Percentiles rank a stretch among this genome's conserved stretches.
phyloP scores from a whole-genome alignment of 2,888 invertebrate genomes.

The Hermaeophaga mercurialis region DNA sequence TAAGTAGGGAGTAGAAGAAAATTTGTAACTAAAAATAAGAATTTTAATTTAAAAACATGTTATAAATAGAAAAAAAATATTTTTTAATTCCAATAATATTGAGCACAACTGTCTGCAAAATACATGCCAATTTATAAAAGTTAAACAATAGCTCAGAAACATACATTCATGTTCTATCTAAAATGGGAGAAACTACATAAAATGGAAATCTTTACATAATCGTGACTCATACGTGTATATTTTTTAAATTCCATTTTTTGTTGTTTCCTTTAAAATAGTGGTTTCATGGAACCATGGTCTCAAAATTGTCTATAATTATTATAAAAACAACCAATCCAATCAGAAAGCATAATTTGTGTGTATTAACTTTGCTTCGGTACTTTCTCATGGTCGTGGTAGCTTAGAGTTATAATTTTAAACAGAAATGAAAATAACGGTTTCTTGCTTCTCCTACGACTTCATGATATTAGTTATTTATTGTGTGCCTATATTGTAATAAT shows the following conservation, averaged over 20 bases:
- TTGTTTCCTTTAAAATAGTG: not conserved
- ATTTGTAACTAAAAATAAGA: too few relatives aligned
- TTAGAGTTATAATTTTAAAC: slow-evolving; percentile 15
- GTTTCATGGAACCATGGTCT: slow-evolving; percentile 13
- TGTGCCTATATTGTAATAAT: slow-evolving; percentile 2
- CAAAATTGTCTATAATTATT: slow-evolving; percentile 8
- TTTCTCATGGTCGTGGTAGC: slow-evolving; percentile 17
- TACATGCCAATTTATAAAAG: too few relatives aligned
- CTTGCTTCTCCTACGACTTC: slow-evolving; percentile 4
- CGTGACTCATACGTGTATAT: too few relatives aligned
- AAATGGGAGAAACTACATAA: too few relatives aligned
- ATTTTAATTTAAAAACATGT: too few relatives aligned
- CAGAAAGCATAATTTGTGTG: slow-evolving; percentile 8
- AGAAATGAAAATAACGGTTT: slow-evolving; percentile 13
- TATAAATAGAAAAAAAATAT: too few relatives aligned
- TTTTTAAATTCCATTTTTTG: not conserved
- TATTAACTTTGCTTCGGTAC: slow-evolving; percentile 6
- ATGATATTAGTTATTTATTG: slow-evolving; percentile 6
- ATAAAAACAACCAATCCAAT: slow-evolving; percentile 10
- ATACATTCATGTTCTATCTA: too few relatives aligned
- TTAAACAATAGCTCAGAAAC: too few relatives aligned
- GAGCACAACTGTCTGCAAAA: too few relatives aligned
- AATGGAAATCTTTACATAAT: too few relatives aligned
- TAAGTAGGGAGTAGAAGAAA: too few relatives aligned
- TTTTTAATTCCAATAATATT: too few relatives aligned